Base-by-base conservation (phyloP, 1,140 invertebrate genomes). In the Agrilus planipennis region DNA sequence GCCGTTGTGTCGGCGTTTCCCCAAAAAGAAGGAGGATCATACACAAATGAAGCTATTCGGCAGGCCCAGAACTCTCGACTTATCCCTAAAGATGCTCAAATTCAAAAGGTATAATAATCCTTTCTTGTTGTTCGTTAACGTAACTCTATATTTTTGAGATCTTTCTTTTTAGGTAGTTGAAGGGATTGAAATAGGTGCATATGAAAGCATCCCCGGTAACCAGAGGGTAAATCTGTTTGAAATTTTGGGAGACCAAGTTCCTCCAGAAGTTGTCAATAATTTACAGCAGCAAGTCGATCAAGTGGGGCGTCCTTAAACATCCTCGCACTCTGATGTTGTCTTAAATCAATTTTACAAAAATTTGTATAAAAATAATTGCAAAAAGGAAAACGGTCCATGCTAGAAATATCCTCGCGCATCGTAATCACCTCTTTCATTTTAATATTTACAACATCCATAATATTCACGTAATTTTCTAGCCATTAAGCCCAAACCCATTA, bases 191-290 rank as follows among this genome's bases (percentile, higher is more conserved):
- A 60, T 87, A 46, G 82, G 80, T 0, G 82, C 82, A 0, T 85
- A 83, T 54, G 82, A 87, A 58, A 79, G 78, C 21, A 87, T 87
- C 43, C 83, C 83, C 44, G 83, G 79, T 15, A 77, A 84, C 60
- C 82, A 87, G 60, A 75, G 75, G 50, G 82, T 87, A 58, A 82
- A 86, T 60, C 69, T 87, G 0, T 81, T 78, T 57, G 77, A 83
- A 54, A 84, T 87, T 46, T 67, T 88, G 14, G 82, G 82, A 4
- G 81, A 83, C 46, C 80, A 85, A 56, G 76, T 88, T 16, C 84
- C 84, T 15, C 73, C 77, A 12, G 84, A 88, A 63, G 84, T 88
- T n/a, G 83, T 87, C 53, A 83, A 79, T 67, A 87, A 88, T 62
- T 70, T 88, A 10, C 83, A 88, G 53, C 60, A 72, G 20, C 83